phyloP scores from a whole-genome alignment of 1,140 invertebrate species.

The Dendrolimus punctatus region DNA sequence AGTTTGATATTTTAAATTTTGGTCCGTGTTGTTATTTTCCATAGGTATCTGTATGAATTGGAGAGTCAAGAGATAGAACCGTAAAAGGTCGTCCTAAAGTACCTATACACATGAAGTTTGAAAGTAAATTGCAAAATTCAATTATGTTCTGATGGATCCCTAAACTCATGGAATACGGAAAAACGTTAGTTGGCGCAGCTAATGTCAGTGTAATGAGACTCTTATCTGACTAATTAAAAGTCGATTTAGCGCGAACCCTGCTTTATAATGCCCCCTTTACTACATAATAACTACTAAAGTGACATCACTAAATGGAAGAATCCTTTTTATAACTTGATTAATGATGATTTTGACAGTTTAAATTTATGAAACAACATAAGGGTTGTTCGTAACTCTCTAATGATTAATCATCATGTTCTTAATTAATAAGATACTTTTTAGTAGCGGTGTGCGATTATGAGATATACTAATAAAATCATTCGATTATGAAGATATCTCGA shows the following conservation, averaged over 20 bases:
- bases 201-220: constrained; percentile 57
- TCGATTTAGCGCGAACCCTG: constrained; percentile 45
- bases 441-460: neutral
- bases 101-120: too few species aligned
- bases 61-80: too few species aligned
- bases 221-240: constrained; percentile 68
- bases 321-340: constrained; percentile 48
- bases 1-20: too few species aligned
- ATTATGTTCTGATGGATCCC: constrained; percentile 14
- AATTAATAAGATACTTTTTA: neutral
- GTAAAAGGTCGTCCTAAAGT: too few species aligned
- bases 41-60: too few species aligned
- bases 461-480: too few species aligned
- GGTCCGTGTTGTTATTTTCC: too few species aligned
- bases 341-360: constrained; percentile 33
- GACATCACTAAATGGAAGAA: constrained; percentile 15
- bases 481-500: too few species aligned
- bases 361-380: constrained; percentile 20
- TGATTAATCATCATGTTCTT: neutral
- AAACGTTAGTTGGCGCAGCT: constrained; percentile 50
- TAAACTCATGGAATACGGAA: constrained; percentile 30
- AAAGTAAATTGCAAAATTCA: too few species aligned
- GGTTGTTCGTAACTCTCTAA: neutral
- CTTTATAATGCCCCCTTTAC: constrained; percentile 36
- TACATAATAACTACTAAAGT: too few species aligned